A percentile compares a stretch with the other conserved stretches of the same genome.
phyloP scores from a whole-genome alignment of 2,797 vertebrate genomes.

The Thaleichthys pacificus region DNA sequence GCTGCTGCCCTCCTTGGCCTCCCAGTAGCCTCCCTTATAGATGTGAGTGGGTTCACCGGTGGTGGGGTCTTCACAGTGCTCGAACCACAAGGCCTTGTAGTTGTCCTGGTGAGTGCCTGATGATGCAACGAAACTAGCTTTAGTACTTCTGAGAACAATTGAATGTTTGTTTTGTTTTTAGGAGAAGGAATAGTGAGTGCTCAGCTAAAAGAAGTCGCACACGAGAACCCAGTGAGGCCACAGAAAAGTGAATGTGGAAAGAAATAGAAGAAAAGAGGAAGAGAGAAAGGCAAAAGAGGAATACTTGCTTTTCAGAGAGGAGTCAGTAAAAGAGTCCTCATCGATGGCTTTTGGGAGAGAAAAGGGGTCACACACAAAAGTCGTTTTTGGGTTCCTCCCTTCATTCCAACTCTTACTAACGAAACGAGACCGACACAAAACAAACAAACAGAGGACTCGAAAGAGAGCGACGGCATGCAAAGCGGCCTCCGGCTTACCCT shows the following conservation, averaged over 20 bases:
- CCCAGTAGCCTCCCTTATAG: slow-evolving; percentile 94
- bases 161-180: too few relatives aligned
- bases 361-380: slow-evolving; percentile 49
- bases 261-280: slow-evolving; percentile 9
- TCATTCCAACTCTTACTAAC: slow-evolving; percentile 33
- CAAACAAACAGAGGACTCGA: slow-evolving; percentile 26
- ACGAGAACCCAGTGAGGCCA: background rate
- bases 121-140: background rate
- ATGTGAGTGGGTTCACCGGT: slow-evolving; percentile 87
- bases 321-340: slow-evolving; percentile 77
- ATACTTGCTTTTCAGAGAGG: slow-evolving; percentile 81
- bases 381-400: slow-evolving; percentile 32
- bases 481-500: slow-evolving; percentile 69
- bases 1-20: slow-evolving; percentile 87
- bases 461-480: slow-evolving; percentile 8
- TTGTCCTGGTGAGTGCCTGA: slow-evolving; percentile 82
- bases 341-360: slow-evolving; percentile 76
- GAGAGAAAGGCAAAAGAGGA: slow-evolving; percentile 29
- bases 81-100: slow-evolving; percentile 91
- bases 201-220: background rate
- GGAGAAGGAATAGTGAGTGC: background rate
- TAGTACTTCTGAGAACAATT: too few relatives aligned
- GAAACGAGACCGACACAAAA: slow-evolving; percentile 21
- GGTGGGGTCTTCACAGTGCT: slow-evolving; percentile 80
- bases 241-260: background rate